phyloP scores from a whole-genome alignment of 2,797 vertebrate species.

The Coregonus sp. region DNA sequence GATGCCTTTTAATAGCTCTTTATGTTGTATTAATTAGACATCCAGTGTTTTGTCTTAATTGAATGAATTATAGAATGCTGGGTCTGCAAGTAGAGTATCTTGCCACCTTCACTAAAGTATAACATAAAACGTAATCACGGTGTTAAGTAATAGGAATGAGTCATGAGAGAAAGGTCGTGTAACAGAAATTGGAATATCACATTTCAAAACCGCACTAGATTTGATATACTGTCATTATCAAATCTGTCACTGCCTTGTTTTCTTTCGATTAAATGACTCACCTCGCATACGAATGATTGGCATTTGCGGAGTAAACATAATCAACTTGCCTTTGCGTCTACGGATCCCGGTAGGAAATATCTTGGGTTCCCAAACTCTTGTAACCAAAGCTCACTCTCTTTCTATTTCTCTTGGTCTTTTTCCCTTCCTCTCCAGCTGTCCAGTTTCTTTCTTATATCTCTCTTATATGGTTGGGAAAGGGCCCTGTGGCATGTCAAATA shows the following conservation, averaged over 20 bases:
- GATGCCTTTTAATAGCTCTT: neutral
- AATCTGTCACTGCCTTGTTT: conserved; percentile 10
- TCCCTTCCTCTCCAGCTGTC: conserved; percentile 2
- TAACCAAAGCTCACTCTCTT: neutral
- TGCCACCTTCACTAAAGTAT: neutral
- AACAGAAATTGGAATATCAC: neutral
- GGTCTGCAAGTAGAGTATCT: neutral
- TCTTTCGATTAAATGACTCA: neutral
- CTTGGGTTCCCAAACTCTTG: neutral
- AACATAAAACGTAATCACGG: neutral
- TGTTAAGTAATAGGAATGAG: neutral
- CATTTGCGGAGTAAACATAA: conserved; percentile 8
- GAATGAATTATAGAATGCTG: too few species aligned
- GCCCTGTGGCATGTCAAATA: conserved; percentile 25
- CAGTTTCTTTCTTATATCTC: neutral
- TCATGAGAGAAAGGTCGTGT: neutral
- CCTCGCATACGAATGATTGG: neutral
- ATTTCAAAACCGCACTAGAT: neutral
- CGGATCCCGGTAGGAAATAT: neutral
- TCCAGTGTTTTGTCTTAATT: neutral
- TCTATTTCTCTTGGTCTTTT: neutral
- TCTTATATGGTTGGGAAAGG: neutral
- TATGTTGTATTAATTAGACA: neutral
- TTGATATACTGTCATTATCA: conserved; percentile 3
- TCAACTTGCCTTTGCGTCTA: neutral